Conservation (phyloP, 2,888 invertebrate species). For the Lucinisca nassula region DNA sequence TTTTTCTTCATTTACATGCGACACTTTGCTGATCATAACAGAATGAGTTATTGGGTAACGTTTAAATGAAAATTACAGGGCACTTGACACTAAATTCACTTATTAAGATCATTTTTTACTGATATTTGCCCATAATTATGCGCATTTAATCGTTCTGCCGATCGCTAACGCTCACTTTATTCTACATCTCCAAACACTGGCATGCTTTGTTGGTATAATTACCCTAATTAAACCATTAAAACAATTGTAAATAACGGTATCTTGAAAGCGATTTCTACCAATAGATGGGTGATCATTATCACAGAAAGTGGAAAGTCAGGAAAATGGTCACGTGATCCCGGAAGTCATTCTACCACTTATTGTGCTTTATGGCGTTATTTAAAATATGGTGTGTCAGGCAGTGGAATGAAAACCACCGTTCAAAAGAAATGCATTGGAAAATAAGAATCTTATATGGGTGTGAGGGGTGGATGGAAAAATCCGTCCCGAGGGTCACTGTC, state of each 20-base stretch:
- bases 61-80: conserved; percentile 52
- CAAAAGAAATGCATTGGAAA: no score
- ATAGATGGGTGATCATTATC: not conserved
- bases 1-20: not conserved
- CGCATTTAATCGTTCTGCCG: conserved; percentile 28
- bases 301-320: not conserved
- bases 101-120: conserved; percentile 44
- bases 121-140: conserved; percentile 39
- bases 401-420: no score
- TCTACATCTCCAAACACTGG: conserved; percentile 30
- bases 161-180: conserved; percentile 23
- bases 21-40: not conserved
- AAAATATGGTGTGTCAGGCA: no score
- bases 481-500: no score
- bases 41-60: not conserved
- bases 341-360: not conserved
- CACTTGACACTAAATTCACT: conserved; percentile 28
- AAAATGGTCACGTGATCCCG: not conserved
- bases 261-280: not conserved
- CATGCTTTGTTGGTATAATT: conserved; percentile 34
- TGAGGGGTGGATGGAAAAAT: no score
- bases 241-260: conserved; percentile 61
- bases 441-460: no score
- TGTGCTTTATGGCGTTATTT: not conserved
- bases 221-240: conserved; percentile 67